Evolutionary conservation across 1,140 invertebrate genomes (phyloP), one percentile per base, ranked within the genome.

Genomic region (Proctacanthus coquilletti): DNA sequence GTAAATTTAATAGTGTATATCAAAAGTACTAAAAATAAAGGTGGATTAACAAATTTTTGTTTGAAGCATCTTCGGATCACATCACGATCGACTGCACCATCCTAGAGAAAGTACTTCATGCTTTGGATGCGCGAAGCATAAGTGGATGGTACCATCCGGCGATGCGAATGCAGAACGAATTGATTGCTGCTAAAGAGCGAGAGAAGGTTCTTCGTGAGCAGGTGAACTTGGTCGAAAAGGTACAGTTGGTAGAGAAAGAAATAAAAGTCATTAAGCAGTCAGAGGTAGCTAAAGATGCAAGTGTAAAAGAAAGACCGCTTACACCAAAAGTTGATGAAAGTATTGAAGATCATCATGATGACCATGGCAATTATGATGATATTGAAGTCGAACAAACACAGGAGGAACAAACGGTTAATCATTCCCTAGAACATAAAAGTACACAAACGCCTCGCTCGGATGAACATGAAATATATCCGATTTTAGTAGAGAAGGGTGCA

Each of bases 71-170:
- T 11, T 60, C 57, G 2, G 56, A 60, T 21, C 53, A 56, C 31
- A 53, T 57, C 5, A 59, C 51, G 35, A 66, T 72, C 37, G 69
- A 71, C 36, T 72, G 71, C 0, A 56, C 62, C 15, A 62, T 68
- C 4, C 44, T 76, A 43, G 69, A 72, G 33, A 62, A 64, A 23
- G 53, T 76, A 13, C 49, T 76, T 1, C 63, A 72, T 41, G 68
- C 68, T 11, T 54, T 76, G 45, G 60, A 69, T 40, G 50, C 62
- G 2, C 48, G 68, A 19, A 67, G 65, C 44, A 45, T 70, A 34
- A 59, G 65, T 41, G 68, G 69, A n/a, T 70, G 68, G 65, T 70
- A 71, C 36, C 67, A 71, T 44, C 64, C 69, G 14, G 66, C 70
- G 0, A 72, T 71, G 55, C 56, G 69, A 21, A 54, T 75, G 6